These are phyloP conservation scores for Cyaniris semiargus DNA, from an alignment of 2,888 invertebrate genomes.

Conservation along the genomic window DNA sequence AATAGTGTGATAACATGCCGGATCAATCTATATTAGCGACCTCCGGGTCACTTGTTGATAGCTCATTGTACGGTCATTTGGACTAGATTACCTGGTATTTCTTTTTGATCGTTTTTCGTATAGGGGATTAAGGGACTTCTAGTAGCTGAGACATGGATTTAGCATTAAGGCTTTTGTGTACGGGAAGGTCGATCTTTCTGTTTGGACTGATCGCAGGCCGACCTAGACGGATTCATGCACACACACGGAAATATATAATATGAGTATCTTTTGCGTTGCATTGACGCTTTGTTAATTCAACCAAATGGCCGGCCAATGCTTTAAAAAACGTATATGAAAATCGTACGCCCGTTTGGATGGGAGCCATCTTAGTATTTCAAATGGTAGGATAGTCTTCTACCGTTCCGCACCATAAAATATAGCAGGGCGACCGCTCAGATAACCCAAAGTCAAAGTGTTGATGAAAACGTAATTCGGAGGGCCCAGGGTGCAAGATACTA, in stretches of 20 bases:
- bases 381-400: no score
- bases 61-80: slow-evolving; percentile 11
- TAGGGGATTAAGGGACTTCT: not conserved
- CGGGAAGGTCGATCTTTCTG: no score
- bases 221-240: no score
- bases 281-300: no score
- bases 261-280: no score
- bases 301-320: no score
- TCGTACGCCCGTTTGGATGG: no score
- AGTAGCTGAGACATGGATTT: not conserved
- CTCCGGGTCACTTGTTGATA: slow-evolving; percentile 42
- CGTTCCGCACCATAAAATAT: not conserved
- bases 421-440: not conserved
- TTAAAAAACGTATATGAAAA: no score
- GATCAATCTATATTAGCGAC: slow-evolving; percentile 55
- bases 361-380: no score
- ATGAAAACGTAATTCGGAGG: slow-evolving; percentile 18
- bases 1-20: slow-evolving; percentile 37
- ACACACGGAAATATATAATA: no score
- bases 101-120: not conserved
- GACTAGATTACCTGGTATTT: not conserved
- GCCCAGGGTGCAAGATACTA: slow-evolving; percentile 1
- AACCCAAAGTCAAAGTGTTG: slow-evolving; percentile 18
- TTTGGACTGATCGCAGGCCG: no score
- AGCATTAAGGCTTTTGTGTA: no score